phyloP scores from a whole-genome alignment of 2,797 vertebrate genomes.

The Esox lucius region DNA sequence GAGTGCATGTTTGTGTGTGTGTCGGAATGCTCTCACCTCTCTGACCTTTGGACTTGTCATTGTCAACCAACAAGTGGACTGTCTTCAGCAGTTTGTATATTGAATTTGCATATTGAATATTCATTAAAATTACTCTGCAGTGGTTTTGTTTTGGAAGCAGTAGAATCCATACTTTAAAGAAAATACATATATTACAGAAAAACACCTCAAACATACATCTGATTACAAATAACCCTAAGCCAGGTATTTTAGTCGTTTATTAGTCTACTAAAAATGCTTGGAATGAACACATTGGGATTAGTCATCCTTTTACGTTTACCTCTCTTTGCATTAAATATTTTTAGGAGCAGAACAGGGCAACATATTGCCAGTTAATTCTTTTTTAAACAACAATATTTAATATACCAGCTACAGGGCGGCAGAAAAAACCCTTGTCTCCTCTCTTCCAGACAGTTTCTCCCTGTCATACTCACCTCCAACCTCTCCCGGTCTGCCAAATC shows the following conservation, averaged over 20 bases:
- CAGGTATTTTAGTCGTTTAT: not conserved
- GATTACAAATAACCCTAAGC: not conserved
- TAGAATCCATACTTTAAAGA: not conserved
- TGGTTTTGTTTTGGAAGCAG: not conserved
- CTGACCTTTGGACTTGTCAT: not conserved
- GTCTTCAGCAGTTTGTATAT: not conserved
- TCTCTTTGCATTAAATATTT: not conserved
- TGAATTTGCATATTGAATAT: not conserved
- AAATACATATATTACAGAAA: not conserved
- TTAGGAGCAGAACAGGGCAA: no score
- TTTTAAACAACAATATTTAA: no score
- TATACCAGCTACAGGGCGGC: no score
- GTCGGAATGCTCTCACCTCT: not conserved
- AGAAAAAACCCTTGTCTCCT: not conserved
- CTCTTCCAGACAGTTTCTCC: constrained; percentile 24
- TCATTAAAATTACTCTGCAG: not conserved
- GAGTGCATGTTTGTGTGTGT: constrained; percentile 11
- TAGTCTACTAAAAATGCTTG: not conserved
- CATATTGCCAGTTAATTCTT: no score
- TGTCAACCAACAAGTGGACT: not conserved
- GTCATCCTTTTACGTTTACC: not conserved
- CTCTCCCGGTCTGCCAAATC: not conserved
- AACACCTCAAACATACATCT: not conserved
- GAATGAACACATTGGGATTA: not conserved
- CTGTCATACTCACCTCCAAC: not conserved